Base-by-base conservation (phyloP, 2,888 invertebrate genomes). In the Lepeophtheirus nordmannii region DNA sequence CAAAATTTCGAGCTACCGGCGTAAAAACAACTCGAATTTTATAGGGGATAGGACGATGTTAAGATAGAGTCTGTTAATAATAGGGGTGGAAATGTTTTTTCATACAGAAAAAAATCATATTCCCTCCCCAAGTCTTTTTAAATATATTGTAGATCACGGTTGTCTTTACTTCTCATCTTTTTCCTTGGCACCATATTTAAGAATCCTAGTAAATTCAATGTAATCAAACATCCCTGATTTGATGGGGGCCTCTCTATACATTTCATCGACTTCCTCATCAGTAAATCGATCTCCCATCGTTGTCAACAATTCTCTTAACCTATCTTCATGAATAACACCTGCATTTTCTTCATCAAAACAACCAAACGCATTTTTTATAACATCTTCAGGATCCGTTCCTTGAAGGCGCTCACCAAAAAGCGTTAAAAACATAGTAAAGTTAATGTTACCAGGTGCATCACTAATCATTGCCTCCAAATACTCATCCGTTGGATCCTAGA, bases 381-480 rank as follows among this genome's bases (percentile, higher is more conserved):
- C 96, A 78, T 96, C 94, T 75, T 96, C 96, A 1, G 98, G 98
- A 77, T 98, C 97, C 0, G 97, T 98, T 53, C 97, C 63, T 53
- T 97, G 97, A 66, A 98, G 82, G 67, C 94, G 85, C 76, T 98
- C 98, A 11, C 98, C 98, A 75, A 98, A 98, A 71, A 98, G 80
- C 0, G 98, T 98, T 63, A 98, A 80, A 77, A 98, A 98, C 97
- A 98, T 98, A 41, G 98, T 98, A 75, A 98, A 98, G 77, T 98
- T 98, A 71, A 98, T 96, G 11, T 96, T 23, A 17, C 66, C 66
- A 0, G 97, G 96, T 1, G 97, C 97, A 78, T 96, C 94, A 73
- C 87, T 91, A 90, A 98, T 96, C 98, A 98, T 98, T 57, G 83
- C 87, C 72, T 97, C 97, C 69, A 98, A 78, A 75, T 94, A 96